phyloP scores from a whole-genome alignment of 2,888 invertebrate genomes.

The Nymphalis c-album region DNA sequence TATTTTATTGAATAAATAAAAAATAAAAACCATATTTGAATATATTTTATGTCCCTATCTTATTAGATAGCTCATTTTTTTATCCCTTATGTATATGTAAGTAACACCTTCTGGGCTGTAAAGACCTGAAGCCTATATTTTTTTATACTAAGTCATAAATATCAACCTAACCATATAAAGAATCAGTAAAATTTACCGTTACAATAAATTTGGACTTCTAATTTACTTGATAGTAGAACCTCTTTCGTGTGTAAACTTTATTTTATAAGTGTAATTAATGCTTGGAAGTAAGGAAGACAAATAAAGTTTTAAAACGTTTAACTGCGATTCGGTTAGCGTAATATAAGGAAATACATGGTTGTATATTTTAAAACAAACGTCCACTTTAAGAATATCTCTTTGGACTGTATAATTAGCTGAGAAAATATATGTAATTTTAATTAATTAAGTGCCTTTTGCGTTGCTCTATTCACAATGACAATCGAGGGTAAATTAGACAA shows the following conservation, averaged over 20 bases:
- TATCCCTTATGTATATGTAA: too few relatives aligned
- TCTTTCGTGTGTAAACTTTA: conserved; percentile 11
- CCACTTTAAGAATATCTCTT: conserved; percentile 43
- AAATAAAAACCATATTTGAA: too few relatives aligned
- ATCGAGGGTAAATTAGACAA: too few relatives aligned
- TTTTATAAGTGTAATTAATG: conserved; percentile 20
- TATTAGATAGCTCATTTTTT: too few relatives aligned
- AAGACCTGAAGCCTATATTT: not conserved
- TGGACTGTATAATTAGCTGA: too few relatives aligned
- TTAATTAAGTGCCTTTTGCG: too few relatives aligned
- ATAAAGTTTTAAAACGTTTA: conserved; percentile 39
- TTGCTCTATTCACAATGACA: too few relatives aligned
- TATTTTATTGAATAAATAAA: too few relatives aligned
- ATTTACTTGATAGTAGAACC: conserved; percentile 13
- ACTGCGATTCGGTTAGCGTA: conserved; percentile 59
- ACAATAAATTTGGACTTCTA: conserved; percentile 6
- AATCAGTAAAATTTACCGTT: not conserved
- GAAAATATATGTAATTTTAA: too few relatives aligned
- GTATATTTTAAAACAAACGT: conserved; percentile 44
- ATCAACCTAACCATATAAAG: conserved; percentile 12
- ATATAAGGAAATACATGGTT: conserved; percentile 69
- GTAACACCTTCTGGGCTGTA: not conserved
- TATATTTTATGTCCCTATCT: too few relatives aligned
- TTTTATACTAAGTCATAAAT: not conserved
- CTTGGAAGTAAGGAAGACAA: conserved; percentile 6